Base-by-base conservation (phyloP, 2,113 vertebrate species). In the Leptosomus discolor region DNA sequence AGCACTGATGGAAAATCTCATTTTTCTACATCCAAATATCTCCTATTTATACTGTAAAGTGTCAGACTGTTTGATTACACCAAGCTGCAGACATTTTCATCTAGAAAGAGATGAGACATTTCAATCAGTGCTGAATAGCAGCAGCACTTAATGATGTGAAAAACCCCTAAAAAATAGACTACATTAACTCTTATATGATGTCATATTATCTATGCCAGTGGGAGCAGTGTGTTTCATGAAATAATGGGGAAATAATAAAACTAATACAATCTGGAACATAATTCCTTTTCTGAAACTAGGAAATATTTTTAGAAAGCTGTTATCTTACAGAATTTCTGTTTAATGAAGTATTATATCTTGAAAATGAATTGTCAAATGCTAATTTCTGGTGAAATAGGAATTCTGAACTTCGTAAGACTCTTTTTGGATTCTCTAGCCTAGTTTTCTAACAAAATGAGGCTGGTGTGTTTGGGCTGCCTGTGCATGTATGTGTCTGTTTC, bases 1-100 rank as follows among this genome's bases (percentile, higher is more conserved):
- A 89, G 65, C 45, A 67, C 46, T 87, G 86, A 94, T 67, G 92
- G 89, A 87, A 95, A 95, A 89, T 36, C 85, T 45, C 14, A 64
- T 92, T 94, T 91, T 89, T 58, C 94, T 58, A 27, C 48, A 54
- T 63, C 60, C 84, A 58, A 30, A 58, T 89, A 81, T 85, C 81
- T 94, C 73, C 77, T 95, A 84, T 95, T 96, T 96, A 71, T 63
- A 67, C 76, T 95, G 71, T 29, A 41, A 91, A 87, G 89, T 87
- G 69, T 92, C 92, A 90, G 50, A 92, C 67, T 92, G 88, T 95
- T 95, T 96, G 93, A 97, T 96, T 97, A 95, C 95, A 92, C 48
- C 84, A 91, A 71, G 53, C 73, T 94, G 73, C 89, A 95, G 91
- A 89, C 61, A 71, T 75, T 95, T 92, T 91, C 37, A 80, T 94